phyloP scores from a whole-genome alignment of 1,140 invertebrate species.

The Orius laevigatus region DNA sequence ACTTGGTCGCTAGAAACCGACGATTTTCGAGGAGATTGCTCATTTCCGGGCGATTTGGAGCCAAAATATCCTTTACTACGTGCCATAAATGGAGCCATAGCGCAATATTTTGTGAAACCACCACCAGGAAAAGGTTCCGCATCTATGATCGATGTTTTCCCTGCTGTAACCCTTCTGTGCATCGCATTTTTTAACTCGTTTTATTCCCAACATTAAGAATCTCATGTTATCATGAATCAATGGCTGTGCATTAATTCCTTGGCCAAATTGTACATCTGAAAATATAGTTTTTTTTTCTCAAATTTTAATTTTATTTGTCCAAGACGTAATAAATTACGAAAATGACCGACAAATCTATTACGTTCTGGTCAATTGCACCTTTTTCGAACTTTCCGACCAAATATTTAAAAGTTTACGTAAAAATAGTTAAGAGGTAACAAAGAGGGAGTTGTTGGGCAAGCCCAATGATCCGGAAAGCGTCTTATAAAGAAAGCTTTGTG shows the following conservation, averaged over 20 bases:
- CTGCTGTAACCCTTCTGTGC: neutral
- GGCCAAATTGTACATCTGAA: too few relatives aligned
- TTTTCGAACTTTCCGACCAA: too few relatives aligned
- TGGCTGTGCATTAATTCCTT: too few relatives aligned
- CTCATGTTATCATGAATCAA: neutral
- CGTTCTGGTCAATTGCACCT: too few relatives aligned
- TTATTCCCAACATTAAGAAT: neutral
- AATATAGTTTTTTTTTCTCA: too few relatives aligned
- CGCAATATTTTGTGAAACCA: neutral
- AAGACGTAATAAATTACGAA: too few relatives aligned
- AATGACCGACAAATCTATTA: too few relatives aligned
- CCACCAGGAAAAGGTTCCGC: neutral
- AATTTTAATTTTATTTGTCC: too few relatives aligned
- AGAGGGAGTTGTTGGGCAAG: too few relatives aligned
- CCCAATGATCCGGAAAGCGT: too few relatives aligned
- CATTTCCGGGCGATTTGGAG: neutral
- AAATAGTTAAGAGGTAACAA: too few relatives aligned
- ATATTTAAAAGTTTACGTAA: too few relatives aligned
- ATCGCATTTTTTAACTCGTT: neutral
- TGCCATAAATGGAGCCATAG: slow-evolving; percentile 2
- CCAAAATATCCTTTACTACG: slow-evolving; percentile 3
- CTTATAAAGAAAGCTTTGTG: neutral
- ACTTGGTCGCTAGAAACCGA: slow-evolving; percentile 52
- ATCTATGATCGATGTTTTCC: neutral
- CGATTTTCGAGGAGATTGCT: slow-evolving; percentile 51